Percentiles rank a stretch among this genome's conserved stretches.
phyloP scores from a whole-genome alignment of 2,888 invertebrate species.

The Andrena bucephala region DNA sequence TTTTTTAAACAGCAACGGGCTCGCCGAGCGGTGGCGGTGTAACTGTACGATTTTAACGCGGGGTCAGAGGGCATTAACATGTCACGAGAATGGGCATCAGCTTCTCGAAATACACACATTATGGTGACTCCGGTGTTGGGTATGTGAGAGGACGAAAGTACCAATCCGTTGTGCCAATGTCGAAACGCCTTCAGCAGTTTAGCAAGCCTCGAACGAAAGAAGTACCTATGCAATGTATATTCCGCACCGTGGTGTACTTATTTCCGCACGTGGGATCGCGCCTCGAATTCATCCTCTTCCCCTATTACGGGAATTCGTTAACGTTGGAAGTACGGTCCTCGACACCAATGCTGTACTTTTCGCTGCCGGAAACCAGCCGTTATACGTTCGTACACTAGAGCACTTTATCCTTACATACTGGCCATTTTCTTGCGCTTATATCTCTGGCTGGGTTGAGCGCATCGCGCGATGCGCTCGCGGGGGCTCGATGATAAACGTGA shows the following conservation, averaged over 20 bases:
- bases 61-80: not conserved
- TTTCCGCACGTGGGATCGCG: too few species aligned
- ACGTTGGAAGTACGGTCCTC: not conserved
- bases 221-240: too few species aligned
- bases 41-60: not conserved
- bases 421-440: conserved; percentile 48
- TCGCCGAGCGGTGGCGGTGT: not conserved
- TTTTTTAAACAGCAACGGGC: not conserved
- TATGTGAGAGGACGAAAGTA: too few species aligned
- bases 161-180: too few species aligned
- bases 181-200: too few species aligned
- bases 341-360: conserved; percentile 19
- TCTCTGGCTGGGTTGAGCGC: conserved; percentile 14
- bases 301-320: conserved; percentile 28
- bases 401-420: conserved; percentile 57
- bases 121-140: not conserved
- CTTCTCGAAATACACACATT: not conserved
- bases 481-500: conserved; percentile 67
- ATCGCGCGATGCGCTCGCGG: conserved; percentile 30
- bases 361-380: conserved; percentile 29
- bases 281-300: not conserved
- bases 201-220: too few species aligned
- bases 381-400: conserved; percentile 48
- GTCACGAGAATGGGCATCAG: not conserved
- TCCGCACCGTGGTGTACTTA: too few species aligned